Evolutionary conservation across 2,888 invertebrate genomes (phyloP).

Genomic region (Cynaeus angustus): DNA sequence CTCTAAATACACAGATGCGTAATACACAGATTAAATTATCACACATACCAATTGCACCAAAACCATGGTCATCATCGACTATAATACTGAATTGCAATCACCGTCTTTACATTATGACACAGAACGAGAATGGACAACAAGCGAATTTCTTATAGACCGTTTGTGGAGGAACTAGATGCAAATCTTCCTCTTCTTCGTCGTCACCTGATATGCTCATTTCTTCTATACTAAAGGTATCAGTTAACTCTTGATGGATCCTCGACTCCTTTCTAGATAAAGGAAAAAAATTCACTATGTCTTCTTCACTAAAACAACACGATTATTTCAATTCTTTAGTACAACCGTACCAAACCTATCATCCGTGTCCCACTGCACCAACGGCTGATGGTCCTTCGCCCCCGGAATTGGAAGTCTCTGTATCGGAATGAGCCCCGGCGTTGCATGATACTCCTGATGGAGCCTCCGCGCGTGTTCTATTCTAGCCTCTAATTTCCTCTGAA

Average conservation of each 20-base stretch:
- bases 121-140: conserved; percentile 68
- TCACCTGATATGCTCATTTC: conserved; percentile 77
- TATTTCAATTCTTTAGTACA: not conserved
- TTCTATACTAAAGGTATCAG: conserved; percentile 78
- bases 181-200: conserved; percentile 71
- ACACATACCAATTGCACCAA: conserved; percentile 7
- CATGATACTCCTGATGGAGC: conserved; percentile 71
- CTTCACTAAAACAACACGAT: conserved; percentile 67
- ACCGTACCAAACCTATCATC: conserved; percentile 72
- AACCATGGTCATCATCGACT: not conserved
- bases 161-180: conserved; percentile 71
- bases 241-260: conserved; percentile 73
- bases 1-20: not conserved
- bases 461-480: conserved; percentile 71
- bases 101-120: conserved; percentile 61
- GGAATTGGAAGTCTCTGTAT: conserved; percentile 73
- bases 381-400: conserved; percentile 73
- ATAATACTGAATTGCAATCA: conserved; percentile 29
- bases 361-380: conserved; percentile 76
- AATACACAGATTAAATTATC: conserved; percentile 11
- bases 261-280: conserved; percentile 71
- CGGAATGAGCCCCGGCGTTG: conserved; percentile 71
- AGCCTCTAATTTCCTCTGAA: conserved; percentile 69
- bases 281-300: conserved; percentile 74
- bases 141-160: conserved; percentile 69